Evolutionary conservation across 2,888 invertebrate species (phyloP), one percentile per base, ranked within the genome.

Genomic region (Hirtodrosophila histrioides): DNA sequence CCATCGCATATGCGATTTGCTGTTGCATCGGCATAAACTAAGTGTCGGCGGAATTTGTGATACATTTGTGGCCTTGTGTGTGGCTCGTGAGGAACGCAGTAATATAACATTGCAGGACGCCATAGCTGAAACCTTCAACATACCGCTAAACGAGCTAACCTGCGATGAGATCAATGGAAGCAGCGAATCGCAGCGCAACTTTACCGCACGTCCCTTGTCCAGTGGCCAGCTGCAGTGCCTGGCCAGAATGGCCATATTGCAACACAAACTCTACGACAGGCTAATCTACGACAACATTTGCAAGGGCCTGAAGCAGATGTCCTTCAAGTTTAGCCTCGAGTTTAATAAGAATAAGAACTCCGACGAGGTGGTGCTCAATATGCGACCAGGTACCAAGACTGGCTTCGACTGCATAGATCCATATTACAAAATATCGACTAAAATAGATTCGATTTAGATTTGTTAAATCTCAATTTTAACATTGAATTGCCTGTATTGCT

Each of bases 41-140:
- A 27, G 23, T 10, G 24, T 82, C 1, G 57, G 51, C 27, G 81
- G 87, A 1, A 29, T 84, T 12, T 63, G 44, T 4, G 82, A 82
- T 39, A 69, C 81, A 0, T 84, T 82, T 36, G 81, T 84, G 4
- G 67, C 51, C 0, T n/a, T 83, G 9, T 84, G 81, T 29, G 39
- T 86, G 17, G 69, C 49, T 7, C 64, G 66, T 0, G 33, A 57
- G 35, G 49, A 75, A 6, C 51, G 49, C 1, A 37, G 8, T 4
- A 41, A 49, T 5, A 67, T 57, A 12, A 48, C 65, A 2, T 17
- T 81, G 11, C 45, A 49, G 4, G 75, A 84, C 4, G 78, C 84
- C 8, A 77, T 81, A 62, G 46, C 63, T 5, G 23, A 54, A 0
- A 33, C 58, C 0, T 49, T 86, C 1, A 12, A 56, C 1, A 23